phyloP scores from a whole-genome alignment of 2,888 invertebrate species.

The Lasioglossum villosulum region DNA sequence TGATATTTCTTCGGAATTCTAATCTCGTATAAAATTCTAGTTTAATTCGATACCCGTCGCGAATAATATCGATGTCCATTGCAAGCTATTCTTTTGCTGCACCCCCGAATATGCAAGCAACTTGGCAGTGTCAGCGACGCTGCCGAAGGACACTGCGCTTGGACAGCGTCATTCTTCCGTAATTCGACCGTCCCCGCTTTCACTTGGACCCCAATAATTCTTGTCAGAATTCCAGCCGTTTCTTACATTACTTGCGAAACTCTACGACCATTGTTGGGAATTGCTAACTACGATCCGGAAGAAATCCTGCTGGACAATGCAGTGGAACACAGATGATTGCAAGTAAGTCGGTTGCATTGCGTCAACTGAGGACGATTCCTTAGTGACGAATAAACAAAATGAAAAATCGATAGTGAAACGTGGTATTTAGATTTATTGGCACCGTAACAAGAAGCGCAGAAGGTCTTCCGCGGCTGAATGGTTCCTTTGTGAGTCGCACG shows the following conservation, averaged over 20 bases:
- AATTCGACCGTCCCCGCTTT: constrained; percentile 8
- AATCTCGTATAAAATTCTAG: no score
- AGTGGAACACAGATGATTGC: background rate
- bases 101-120: background rate
- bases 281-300: background rate
- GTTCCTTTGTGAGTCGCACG: background rate
- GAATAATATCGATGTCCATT: background rate
- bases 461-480: background rate
- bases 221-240: constrained; percentile 6
- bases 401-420: background rate
- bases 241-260: background rate
- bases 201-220: background rate
- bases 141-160: constrained; percentile 7
- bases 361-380: background rate
- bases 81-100: background rate
- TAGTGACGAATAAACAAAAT: background rate
- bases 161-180: background rate
- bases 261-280: background rate
- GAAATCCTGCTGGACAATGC: background rate
- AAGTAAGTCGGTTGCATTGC: background rate
- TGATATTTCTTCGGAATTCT: no score
- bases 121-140: background rate
- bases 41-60: no score
- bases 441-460: background rate
- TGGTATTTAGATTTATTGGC: background rate